Conservation (phyloP, 2,797 vertebrate genomes). For the Melanotaenia pygmaea region DNA sequence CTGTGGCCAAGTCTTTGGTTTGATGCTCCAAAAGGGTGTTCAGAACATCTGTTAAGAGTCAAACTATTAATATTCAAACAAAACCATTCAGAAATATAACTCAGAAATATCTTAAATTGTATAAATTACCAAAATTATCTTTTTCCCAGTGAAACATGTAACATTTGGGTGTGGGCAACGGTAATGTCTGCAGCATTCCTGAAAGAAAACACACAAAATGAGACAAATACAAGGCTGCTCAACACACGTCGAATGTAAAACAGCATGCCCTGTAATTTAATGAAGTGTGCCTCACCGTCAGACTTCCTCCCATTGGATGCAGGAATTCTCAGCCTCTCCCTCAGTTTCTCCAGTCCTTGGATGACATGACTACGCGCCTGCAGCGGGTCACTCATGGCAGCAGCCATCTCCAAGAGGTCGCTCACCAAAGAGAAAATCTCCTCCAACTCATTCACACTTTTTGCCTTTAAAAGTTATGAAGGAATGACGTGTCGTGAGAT, state of each 20-base stretch:
- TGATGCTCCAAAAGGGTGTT: constrained; percentile 89
- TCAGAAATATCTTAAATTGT: neutral
- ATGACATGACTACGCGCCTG: constrained; percentile 82
- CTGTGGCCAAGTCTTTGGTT: constrained; percentile 67
- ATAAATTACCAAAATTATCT: constrained; percentile 93
- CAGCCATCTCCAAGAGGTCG: constrained; percentile 84
- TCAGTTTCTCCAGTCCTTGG: constrained; percentile 81
- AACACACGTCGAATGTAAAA: neutral
- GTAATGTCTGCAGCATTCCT: constrained; percentile 86
- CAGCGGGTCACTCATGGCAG: constrained; percentile 64
- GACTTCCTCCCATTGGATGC: constrained; percentile 74
- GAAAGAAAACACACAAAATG: constrained; percentile 27
- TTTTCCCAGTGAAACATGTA: constrained; percentile 93
- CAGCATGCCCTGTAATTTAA: neutral
- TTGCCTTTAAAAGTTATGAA: constrained; percentile 68
- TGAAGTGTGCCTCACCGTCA: constrained; percentile 65
- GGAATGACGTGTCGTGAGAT: neutral
- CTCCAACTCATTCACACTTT: constrained; percentile 81
- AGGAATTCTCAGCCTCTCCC: constrained; percentile 79
- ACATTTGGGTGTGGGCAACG: constrained; percentile 89
- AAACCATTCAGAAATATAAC: neutral
- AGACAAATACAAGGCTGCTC: neutral
- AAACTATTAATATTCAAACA: constrained; percentile 3
- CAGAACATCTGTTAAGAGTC: constrained; percentile 85
- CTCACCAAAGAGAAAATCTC: constrained; percentile 82